A percentile compares a stretch with the other conserved stretches of the same genome.
Evolutionary conservation across 2,113 vertebrate genomes (phyloP).

Genomic region (Panurus biarmicus): DNA sequence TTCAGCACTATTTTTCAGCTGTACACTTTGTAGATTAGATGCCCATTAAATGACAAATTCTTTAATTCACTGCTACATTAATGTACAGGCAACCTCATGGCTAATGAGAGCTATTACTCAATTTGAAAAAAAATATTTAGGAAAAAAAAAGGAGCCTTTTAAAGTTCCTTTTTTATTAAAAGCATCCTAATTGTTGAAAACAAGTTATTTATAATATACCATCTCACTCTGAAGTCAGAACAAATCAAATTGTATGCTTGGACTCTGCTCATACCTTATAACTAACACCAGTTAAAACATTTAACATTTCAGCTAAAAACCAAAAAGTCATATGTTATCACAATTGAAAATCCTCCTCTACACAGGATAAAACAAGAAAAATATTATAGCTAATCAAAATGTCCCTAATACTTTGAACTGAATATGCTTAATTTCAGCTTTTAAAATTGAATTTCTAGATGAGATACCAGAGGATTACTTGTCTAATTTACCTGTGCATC

Average conservation of each 20-base stretch:
- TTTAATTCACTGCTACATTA: neutral
- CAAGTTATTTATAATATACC: neutral
- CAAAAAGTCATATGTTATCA: neutral
- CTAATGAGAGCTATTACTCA: neutral
- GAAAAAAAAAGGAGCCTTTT: neutral
- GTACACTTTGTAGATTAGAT: neutral
- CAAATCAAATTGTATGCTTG: neutral
- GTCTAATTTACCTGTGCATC: neutral
- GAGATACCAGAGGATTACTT: neutral
- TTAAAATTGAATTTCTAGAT: neutral
- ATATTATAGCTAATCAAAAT: neutral
- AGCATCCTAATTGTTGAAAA: neutral
- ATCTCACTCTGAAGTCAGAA: neutral
- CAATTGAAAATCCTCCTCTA: neutral
- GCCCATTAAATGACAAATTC: neutral
- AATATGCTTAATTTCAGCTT: neutral
- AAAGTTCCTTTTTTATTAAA: neutral
- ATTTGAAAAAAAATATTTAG: neutral
- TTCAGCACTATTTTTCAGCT: neutral
- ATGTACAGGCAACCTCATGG: neutral
- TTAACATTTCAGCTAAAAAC: neutral
- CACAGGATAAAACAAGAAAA: neutral
- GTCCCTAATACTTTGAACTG: neutral
- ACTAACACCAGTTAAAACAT: neutral
- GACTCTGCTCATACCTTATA: neutral